Conservation (phyloP, 2,797 vertebrate species). For the Acanthurus tractus region DNA sequence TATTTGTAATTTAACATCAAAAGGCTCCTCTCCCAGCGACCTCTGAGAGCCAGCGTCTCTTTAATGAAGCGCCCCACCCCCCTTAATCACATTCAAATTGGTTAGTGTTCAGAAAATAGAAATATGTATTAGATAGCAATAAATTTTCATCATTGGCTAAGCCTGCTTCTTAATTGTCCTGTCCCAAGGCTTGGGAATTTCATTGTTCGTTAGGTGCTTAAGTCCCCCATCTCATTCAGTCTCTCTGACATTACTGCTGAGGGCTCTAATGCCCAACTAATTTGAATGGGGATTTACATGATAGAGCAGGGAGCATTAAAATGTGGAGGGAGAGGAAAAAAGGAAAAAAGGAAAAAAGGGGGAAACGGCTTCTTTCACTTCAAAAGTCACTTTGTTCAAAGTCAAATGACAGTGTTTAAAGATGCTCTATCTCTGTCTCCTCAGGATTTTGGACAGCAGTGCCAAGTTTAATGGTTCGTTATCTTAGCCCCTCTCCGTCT, state of each 20-base stretch:
- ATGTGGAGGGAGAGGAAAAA: conserved; percentile 92
- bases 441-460: conserved; percentile 83
- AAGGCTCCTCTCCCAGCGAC: conserved; percentile 88
- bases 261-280: conserved; percentile 99
- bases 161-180: conserved; percentile 99
- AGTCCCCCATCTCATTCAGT: conserved; percentile 99
- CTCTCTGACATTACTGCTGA: conserved; percentile 99
- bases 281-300: conserved; percentile 99
- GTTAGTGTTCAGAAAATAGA: conserved; percentile 99
- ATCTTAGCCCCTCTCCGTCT: conserved; percentile 75
- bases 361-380: conserved; percentile 94
- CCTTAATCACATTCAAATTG: conserved; percentile 99
- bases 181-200: conserved; percentile 99
- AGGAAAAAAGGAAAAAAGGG: conserved; percentile 81
- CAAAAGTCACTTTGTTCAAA: conserved; percentile 99
- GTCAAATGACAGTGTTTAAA: conserved; percentile 97
- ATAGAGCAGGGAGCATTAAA: conserved; percentile 99
- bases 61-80: conserved; percentile 90
- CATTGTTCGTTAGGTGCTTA: conserved; percentile 99
- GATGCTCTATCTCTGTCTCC: conserved; percentile 85
- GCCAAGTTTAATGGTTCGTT: conserved; percentile 83
- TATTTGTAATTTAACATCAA: conserved; percentile 93
- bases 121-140: conserved; percentile 99
- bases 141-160: conserved; percentile 99
- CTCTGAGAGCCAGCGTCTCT: conserved; percentile 87